Evolutionary conservation across 2,888 invertebrate genomes (phyloP).

Genomic region (Abrostola triplasia): DNA sequence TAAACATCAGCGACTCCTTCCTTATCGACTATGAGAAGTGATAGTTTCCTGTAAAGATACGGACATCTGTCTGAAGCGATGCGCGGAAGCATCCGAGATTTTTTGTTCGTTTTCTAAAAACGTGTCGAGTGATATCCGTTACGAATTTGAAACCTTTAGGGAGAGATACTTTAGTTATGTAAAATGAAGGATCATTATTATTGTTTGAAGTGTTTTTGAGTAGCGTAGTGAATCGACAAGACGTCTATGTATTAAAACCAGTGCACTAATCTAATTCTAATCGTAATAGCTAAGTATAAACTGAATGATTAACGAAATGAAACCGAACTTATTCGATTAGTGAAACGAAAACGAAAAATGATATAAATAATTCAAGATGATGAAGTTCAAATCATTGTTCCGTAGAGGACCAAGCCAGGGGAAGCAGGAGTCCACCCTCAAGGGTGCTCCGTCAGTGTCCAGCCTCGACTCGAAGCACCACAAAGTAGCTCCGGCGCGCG

Average conservation of each 20-base stretch:
- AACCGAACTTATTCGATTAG: slow-evolving; percentile 73
- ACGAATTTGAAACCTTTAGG: slow-evolving; percentile 28
- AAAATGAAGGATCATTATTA: background rate
- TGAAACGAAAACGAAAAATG: slow-evolving; percentile 79
- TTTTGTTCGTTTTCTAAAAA: slow-evolving; percentile 47
- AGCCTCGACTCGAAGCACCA: slow-evolving; percentile 90
- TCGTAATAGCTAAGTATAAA: slow-evolving; percentile 50
- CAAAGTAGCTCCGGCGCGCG: slow-evolving; percentile 84
- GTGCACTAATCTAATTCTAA: slow-evolving; percentile 61
- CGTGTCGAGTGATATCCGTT: slow-evolving; percentile 51
- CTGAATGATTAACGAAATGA: slow-evolving; percentile 58
- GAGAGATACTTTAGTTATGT: slow-evolving; percentile 13
- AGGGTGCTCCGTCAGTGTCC: slow-evolving; percentile 90
- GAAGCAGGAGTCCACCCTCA: slow-evolving; percentile 86
- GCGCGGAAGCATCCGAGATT: slow-evolving; percentile 24
- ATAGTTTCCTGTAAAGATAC: slow-evolving; percentile 47
- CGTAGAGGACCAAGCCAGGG: slow-evolving; percentile 93
- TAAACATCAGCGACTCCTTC: slow-evolving; percentile 30
- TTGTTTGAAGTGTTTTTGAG: slow-evolving; percentile 3
- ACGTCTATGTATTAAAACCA: slow-evolving; percentile 24
- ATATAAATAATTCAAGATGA: slow-evolving; percentile 90
- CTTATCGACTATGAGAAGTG: slow-evolving; percentile 40
- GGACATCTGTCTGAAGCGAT: slow-evolving; percentile 22
- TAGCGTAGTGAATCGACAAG: slow-evolving; percentile 5
- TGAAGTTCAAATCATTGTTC: slow-evolving; percentile 97